Conservation (phyloP, 2,888 invertebrate species). For the Campoletis raptor region DNA sequence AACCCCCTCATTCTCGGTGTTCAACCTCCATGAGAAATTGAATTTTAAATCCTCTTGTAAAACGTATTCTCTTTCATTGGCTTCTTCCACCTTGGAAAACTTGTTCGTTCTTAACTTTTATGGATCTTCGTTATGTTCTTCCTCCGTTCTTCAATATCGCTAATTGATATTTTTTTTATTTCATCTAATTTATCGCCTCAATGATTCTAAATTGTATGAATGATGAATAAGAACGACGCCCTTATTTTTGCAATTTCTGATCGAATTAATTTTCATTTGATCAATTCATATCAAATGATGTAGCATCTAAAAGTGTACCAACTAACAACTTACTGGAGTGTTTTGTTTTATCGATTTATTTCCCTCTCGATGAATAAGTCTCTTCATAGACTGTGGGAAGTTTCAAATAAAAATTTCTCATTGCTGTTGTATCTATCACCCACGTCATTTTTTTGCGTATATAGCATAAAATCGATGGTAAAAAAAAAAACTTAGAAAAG, state of each 20-base stretch:
- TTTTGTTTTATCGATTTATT: neutral
- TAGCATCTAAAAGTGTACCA: neutral
- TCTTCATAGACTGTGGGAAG: neutral
- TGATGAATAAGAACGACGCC: neutral
- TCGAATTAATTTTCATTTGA: neutral
- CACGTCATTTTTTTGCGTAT: neutral
- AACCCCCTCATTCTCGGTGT: neutral
- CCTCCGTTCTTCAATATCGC: neutral
- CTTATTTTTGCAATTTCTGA: neutral
- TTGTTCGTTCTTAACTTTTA: neutral
- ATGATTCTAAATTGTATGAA: neutral
- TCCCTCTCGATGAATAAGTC: neutral
- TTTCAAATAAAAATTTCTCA: neutral
- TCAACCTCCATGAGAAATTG: neutral
- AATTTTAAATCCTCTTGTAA: conserved; percentile 22
- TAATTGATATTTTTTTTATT: conserved; percentile 1
- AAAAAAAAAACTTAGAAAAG: neutral
- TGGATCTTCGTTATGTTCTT: neutral
- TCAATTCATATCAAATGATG: neutral
- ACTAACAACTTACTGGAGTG: neutral
- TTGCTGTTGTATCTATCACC: neutral
- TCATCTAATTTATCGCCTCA: neutral
- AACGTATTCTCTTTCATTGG: neutral
- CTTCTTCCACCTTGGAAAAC: neutral
- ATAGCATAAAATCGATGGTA: neutral